Evolutionary conservation across 1,140 invertebrate species (phyloP).

Genomic region (Bathynomus jamesi): DNA sequence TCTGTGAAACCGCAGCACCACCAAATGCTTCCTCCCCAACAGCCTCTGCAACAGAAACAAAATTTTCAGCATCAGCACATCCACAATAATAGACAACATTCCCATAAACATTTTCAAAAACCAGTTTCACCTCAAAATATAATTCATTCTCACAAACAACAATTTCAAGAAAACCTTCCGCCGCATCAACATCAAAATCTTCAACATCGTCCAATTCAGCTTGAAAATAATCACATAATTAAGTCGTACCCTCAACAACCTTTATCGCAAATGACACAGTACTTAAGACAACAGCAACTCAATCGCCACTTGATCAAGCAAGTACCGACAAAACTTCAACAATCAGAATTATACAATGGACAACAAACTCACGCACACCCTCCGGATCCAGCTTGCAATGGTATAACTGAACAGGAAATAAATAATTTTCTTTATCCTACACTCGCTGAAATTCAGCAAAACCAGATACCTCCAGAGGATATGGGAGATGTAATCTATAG

Average conservation of each 20-base stretch:
- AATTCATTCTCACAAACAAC: neutral
- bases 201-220: neutral
- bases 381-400: constrained; percentile 2
- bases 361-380: neutral
- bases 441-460: constrained; percentile 33
- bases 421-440: constrained; percentile 40
- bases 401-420: constrained; percentile 40
- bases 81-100: constrained; percentile 12
- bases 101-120: neutral
- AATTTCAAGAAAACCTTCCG: neutral
- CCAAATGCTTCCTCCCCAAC: too few species aligned
- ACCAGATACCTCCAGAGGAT: constrained; percentile 24
- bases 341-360: neutral
- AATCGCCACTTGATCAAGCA: neutral
- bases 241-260: neutral
- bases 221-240: neutral
- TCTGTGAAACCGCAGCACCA: too few species aligned
- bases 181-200: neutral
- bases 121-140: neutral
- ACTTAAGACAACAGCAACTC: neutral
- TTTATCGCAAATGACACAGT: neutral
- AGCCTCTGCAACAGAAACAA: constrained; percentile 11
- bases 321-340: neutral
- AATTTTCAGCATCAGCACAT: constrained; percentile 12
- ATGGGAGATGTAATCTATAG: constrained; percentile 52